phyloP scores from a whole-genome alignment of 1,140 invertebrate species.

The Zaprionus ghesquierei region DNA sequence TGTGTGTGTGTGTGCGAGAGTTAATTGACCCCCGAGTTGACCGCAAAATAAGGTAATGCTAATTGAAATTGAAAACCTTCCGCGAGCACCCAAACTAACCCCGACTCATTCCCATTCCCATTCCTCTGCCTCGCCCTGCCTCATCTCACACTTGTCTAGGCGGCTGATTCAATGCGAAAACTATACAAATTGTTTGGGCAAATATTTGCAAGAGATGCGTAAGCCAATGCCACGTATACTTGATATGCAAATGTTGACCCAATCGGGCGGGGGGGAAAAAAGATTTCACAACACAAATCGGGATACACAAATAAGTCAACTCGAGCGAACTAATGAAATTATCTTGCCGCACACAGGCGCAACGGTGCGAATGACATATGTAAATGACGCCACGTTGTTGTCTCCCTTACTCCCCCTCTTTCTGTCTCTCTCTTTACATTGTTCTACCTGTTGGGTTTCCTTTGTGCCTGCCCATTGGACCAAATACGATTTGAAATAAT shows the following conservation, averaged over 20 bases:
- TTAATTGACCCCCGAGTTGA: constrained; percentile 67
- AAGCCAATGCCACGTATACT: constrained; percentile 39
- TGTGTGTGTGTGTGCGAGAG: constrained; percentile 8
- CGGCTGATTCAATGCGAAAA: constrained; percentile 29
- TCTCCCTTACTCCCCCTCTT: not conserved
- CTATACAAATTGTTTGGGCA: constrained; percentile 55
- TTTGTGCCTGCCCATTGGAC: constrained; percentile 40
- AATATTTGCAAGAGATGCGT: constrained; percentile 56
- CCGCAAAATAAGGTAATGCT: constrained; percentile 56
- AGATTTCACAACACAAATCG: constrained; percentile 24
- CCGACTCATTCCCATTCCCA: not conserved
- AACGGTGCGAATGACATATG: constrained; percentile 57
- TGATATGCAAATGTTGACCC: constrained; percentile 7
- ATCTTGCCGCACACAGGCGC: constrained; percentile 11
- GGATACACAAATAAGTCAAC: constrained; percentile 26
- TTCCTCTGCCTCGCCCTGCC: not conserved
- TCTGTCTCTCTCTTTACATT: not conserved
- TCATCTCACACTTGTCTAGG: not conserved
- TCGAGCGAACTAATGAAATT: constrained; percentile 25
- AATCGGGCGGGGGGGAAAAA: not conserved
- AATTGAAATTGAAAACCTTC: constrained; percentile 63
- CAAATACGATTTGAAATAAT: constrained; percentile 4
- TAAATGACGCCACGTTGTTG: constrained; percentile 58
- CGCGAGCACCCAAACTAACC: constrained; percentile 33
- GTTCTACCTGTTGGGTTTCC: constrained; percentile 18